Percentiles rank a stretch among this genome's conserved stretches.
Evolutionary conservation across 2,888 invertebrate species (phyloP).

Genomic region (Gerris lacustris): DNA sequence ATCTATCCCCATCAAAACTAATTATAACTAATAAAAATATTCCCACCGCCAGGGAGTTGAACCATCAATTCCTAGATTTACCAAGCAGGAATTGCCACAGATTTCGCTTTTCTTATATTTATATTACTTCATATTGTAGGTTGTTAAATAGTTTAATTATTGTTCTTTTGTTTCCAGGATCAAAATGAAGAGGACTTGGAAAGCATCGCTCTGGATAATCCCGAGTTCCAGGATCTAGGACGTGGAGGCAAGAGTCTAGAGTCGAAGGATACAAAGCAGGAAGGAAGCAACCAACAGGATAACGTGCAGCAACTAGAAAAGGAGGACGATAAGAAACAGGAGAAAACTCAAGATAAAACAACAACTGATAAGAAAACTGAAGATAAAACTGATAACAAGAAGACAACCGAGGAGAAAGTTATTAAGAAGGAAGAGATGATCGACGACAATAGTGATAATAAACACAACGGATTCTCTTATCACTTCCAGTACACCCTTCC

Average conservation of each 20-base stretch:
- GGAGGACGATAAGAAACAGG: not conserved
- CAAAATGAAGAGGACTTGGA: not conserved
- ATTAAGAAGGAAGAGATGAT: not conserved
- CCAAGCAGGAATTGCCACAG: no score
- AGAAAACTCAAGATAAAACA: not conserved
- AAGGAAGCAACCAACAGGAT: not conserved
- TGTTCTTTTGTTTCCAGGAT: not conserved
- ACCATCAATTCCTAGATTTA: no score
- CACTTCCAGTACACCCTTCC: not conserved
- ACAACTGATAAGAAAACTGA: not conserved
- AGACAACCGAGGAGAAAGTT: not conserved
- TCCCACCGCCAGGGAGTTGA: no score
- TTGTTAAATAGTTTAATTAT: no score
- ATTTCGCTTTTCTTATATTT: no score
- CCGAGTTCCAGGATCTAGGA: not conserved
- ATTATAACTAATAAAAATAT: no score
- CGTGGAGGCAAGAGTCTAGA: not conserved
- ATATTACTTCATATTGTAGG: no score
- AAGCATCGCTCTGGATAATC: slow-evolving; percentile 1
- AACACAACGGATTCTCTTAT: not conserved
- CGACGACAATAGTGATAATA: not conserved
- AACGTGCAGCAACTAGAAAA: not conserved
- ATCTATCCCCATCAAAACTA: no score
- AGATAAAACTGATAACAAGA: not conserved
- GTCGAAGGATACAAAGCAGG: not conserved